Evolutionary conservation across 2,113 vertebrate species (phyloP), one percentile per base, ranked within the genome.

Genomic region (Hydrolagus affinis): DNA sequence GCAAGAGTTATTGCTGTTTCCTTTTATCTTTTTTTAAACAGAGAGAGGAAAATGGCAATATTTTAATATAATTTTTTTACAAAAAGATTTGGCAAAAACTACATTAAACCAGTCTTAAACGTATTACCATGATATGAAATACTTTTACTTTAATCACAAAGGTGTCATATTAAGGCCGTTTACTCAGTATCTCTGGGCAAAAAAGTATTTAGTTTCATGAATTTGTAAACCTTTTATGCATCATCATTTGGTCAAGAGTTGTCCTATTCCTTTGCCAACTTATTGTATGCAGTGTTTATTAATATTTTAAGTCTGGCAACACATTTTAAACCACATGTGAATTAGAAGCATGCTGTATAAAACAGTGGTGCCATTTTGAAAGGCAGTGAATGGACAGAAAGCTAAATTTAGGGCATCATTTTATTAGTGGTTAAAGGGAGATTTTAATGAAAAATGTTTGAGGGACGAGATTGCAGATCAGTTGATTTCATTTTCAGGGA

Each of bases 401-500:
- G 60, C 25, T 66, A 21, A 83, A 83, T 28, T 68, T 83, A 62
- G 62, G 8, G 59, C 14, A 59, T 77, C 59, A 77, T 78, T 28
- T 62, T 62, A 78, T 60, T 60, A 60, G 21, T 59, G 59, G 25
- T 78, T 59, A 78, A 78, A 78, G 76, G 57, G n/a, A 66, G 28
- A 83, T 28, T 32, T 32, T 28, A 83, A 28, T 83, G 62, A 32
- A 66, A 68, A 83, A 66, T 28, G 21, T 83, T 8, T 32, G 28
- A 17, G 25, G 15, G 19, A 3, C 30, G 32, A 68, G 15, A 66
- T 83, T 66, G 78, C 62, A 21, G 62, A 83, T 66, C 60, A 83
- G 62, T 68, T 59, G 25, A 15, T 66, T 83, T 83, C 23, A 68
- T 32, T 83, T 83, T 68, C 78, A 83, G 78, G 78, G 78, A 66